phyloP scores from a whole-genome alignment of 2,888 invertebrate genomes.

The Agrochola litura region DNA sequence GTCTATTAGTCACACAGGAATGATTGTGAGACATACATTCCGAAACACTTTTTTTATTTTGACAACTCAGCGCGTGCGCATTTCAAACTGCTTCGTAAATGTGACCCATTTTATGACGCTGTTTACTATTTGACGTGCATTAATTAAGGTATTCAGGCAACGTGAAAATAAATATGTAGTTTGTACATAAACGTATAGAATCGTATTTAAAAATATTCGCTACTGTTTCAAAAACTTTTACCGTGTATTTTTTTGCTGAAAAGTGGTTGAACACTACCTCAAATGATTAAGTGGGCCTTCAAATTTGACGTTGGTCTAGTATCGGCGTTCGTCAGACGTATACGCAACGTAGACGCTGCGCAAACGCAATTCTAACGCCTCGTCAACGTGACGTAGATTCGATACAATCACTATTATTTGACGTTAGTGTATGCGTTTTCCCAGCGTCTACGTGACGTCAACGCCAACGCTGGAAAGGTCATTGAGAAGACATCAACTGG shows the following conservation, averaged over 20 bases:
- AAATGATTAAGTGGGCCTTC: background rate
- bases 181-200: background rate
- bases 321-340: background rate
- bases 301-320: background rate
- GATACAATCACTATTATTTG: background rate
- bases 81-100: constrained; percentile 36
- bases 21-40: constrained; percentile 44
- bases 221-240: background rate
- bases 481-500: background rate
- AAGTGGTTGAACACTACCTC: background rate
- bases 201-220: constrained; percentile 3
- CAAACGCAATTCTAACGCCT: background rate
- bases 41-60: constrained; percentile 47
- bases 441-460: too few relatives aligned
- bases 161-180: constrained; percentile 20
- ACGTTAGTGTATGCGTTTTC: background rate
- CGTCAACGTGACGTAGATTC: background rate
- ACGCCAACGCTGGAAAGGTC: background rate
- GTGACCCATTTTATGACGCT: constrained; percentile 45
- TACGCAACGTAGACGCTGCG: background rate
- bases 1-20: constrained; percentile 52
- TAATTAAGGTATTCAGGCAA: constrained; percentile 11
- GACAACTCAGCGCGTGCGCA: constrained; percentile 26
- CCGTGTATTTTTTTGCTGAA: background rate
- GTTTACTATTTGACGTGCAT: constrained; percentile 39